These are phyloP conservation scores for Temnothorax longispinosus DNA, from an alignment of 1,140 invertebrate species.

Conservation along the genomic window DNA sequence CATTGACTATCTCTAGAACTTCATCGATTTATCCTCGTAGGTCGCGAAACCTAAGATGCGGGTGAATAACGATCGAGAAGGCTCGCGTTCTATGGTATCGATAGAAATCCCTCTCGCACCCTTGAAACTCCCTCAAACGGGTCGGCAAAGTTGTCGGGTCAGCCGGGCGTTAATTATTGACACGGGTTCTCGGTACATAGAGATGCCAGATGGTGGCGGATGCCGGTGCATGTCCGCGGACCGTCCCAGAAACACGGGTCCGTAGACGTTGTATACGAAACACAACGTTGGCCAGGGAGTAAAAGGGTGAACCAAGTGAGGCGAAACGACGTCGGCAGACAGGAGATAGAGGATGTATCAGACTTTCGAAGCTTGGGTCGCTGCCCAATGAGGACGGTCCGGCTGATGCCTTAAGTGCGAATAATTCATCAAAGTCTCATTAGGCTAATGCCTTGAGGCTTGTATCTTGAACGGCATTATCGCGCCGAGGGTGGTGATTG, in stretches of 20 bases:
- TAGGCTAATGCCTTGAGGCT: conserved; percentile 62
- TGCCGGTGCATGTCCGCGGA: conserved; percentile 3
- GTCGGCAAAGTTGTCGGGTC: conserved; percentile 59
- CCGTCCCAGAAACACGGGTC: conserved; percentile 53
- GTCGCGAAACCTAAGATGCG: background rate
- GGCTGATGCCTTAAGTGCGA: conserved; percentile 62
- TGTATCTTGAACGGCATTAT: conserved; percentile 37
- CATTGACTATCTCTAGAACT: background rate
- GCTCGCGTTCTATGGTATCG: background rate
- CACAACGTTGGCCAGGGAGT: conserved; percentile 34
- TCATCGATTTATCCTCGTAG: background rate
- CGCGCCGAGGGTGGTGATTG: background rate
- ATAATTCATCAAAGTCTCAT: conserved; percentile 79
- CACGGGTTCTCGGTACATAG: conserved; percentile 63
- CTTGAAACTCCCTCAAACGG: background rate
- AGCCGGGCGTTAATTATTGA: conserved; percentile 79
- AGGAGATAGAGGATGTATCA: conserved; percentile 8
- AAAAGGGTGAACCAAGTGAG: background rate
- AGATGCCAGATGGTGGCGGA: conserved; percentile 35
- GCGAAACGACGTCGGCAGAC: conserved; percentile 12
- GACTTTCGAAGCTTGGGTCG: conserved; percentile 70
- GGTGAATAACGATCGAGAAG: background rate
- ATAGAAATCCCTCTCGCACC: conserved; percentile 1
- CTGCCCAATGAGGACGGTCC: conserved; percentile 73
- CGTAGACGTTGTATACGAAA: conserved; percentile 62